These are phyloP conservation scores for Osmerus eperlanus DNA, from an alignment of 2,113 vertebrate genomes.

Conservation along the genomic window DNA sequence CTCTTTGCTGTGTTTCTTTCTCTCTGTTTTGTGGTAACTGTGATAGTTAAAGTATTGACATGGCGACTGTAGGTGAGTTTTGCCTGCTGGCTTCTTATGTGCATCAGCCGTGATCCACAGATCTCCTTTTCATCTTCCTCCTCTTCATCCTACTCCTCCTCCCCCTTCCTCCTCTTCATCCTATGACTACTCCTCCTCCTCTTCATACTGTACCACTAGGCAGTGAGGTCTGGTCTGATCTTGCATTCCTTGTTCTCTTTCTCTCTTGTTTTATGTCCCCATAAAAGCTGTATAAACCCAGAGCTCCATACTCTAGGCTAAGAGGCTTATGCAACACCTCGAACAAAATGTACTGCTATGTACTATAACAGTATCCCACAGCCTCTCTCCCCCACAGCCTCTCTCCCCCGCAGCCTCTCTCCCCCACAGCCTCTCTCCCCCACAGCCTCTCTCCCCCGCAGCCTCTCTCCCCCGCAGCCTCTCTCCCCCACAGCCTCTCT, in stretches of 20 bases:
- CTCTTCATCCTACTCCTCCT: not conserved
- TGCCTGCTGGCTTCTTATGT: constrained; percentile 1
- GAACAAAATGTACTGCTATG: constrained; percentile 47
- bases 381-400: constrained; percentile 23
- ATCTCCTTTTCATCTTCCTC: not conserved
- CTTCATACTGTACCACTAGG: not conserved
- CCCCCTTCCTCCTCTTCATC: not conserved
- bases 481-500: too few relatives aligned
- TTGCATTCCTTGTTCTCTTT: constrained; percentile 13
- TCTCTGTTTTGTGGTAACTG: constrained; percentile 7
- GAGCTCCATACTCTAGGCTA: constrained; percentile 42
- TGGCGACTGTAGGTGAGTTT: constrained; percentile 27
- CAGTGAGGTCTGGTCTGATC: constrained; percentile 6
- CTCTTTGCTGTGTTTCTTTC: not conserved
- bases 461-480: constrained; percentile 3
- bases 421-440: not conserved
- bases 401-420: not conserved
- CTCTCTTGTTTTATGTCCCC: constrained; percentile 49
- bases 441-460: constrained; percentile 15
- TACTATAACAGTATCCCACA: not conserved
- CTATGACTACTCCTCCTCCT: not conserved
- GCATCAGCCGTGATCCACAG: constrained; percentile 7
- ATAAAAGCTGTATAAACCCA: constrained; percentile 53
- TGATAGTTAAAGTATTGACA: constrained; percentile 25
- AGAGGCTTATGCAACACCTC: constrained; percentile 45